Percentiles rank a stretch among this genome's conserved stretches.
Evolutionary conservation across 2,113 vertebrate species (phyloP).

Genomic region (Calyptomena viridis): DNA sequence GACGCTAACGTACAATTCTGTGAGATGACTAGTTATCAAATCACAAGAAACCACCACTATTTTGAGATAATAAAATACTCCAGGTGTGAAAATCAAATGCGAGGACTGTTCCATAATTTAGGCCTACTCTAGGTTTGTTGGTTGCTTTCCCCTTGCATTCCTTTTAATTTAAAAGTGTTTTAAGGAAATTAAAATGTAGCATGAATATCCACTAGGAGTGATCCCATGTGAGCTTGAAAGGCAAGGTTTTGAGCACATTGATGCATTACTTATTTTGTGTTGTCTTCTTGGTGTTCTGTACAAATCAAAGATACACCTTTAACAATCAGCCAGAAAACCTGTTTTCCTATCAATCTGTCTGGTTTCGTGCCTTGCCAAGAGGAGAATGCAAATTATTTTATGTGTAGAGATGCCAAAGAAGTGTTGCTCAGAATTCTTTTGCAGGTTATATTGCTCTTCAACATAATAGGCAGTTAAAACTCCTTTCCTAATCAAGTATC

Average conservation of each 20-base stretch:
- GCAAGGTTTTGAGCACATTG: background rate
- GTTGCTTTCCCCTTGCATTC: background rate
- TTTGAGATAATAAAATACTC: background rate
- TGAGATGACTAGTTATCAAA: background rate
- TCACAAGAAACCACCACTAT: background rate
- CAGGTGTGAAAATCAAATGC: background rate
- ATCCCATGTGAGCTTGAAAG: background rate
- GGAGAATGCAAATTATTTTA: conserved; percentile 40
- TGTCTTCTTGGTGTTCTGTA: background rate
- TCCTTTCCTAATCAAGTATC: background rate
- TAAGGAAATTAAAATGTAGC: background rate
- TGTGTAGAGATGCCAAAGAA: background rate
- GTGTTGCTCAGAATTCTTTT: background rate
- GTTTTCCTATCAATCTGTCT: conserved; percentile 45
- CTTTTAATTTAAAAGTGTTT: background rate
- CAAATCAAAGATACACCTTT: conserved; percentile 33
- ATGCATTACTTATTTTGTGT: background rate
- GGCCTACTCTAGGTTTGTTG: background rate
- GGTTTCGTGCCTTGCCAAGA: conserved; percentile 20
- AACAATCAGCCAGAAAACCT: conserved; percentile 28
- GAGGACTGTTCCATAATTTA: background rate
- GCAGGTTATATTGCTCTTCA: background rate
- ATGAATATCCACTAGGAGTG: background rate
- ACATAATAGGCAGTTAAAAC: background rate
- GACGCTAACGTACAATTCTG: background rate